These are phyloP conservation scores for Hirundo rustica DNA, from an alignment of 2,797 vertebrate species.

Conservation along the genomic window DNA sequence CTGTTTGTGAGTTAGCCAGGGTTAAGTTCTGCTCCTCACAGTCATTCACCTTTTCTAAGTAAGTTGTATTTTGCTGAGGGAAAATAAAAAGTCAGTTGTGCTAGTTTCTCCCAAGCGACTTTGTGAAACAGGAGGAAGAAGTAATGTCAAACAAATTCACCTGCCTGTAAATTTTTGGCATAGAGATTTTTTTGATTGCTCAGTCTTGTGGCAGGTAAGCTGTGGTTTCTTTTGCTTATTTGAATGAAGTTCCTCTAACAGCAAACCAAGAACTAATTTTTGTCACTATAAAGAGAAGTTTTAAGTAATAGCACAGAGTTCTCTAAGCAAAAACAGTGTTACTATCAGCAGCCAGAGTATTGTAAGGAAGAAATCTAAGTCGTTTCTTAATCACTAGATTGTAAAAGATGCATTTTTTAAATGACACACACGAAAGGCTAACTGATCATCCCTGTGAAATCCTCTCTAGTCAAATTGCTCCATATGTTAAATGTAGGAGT, in stretches of 20 bases:
- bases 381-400: background rate
- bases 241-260: background rate
- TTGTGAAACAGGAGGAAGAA: background rate
- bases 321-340: background rate
- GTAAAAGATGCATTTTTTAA: background rate
- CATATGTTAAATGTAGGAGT: background rate
- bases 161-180: slow-evolving; percentile 6
- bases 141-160: background rate
- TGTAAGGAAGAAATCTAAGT: background rate
- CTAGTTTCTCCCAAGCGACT: background rate
- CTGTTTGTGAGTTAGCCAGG: background rate
- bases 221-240: background rate
- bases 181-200: background rate
- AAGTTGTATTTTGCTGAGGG: background rate
- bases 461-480: background rate
- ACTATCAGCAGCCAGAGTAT: background rate
- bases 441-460: background rate
- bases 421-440: background rate
- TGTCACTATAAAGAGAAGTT: background rate
- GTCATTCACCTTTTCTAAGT: background rate
- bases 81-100: background rate
- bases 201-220: background rate
- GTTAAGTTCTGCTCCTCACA: background rate
- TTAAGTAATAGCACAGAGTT: background rate
- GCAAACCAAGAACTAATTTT: background rate